Evolutionary conservation across 1,140 invertebrate species (phyloP).

Genomic region (Apis dorsata): DNA sequence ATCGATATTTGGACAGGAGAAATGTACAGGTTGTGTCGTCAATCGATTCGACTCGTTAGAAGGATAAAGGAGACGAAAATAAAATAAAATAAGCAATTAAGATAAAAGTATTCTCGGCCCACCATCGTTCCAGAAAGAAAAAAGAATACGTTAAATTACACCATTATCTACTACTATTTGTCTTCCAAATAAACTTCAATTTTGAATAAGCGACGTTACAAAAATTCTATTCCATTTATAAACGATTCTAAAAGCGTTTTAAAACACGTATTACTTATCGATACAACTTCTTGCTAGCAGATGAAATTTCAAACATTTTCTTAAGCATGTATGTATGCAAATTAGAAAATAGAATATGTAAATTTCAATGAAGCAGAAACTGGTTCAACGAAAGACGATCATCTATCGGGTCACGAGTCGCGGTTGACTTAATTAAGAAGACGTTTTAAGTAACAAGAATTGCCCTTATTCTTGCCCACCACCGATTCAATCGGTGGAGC

Average conservation of each 20-base stretch:
- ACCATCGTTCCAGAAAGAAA: neutral
- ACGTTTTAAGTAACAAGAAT: slow-evolving; percentile 24
- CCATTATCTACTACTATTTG: no score
- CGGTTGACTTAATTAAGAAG: neutral
- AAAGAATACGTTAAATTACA: neutral
- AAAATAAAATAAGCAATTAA: neutral
- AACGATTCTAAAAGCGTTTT: no score
- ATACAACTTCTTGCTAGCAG: no score
- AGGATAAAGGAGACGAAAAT: neutral
- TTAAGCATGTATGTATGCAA: no score
- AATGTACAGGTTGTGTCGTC: neutral
- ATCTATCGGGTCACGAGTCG: neutral
- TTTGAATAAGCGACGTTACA: no score
- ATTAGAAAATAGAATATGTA: no score
- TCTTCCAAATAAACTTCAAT: no score
- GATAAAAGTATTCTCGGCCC: neutral
- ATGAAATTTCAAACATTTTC: no score
- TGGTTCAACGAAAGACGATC: no score
- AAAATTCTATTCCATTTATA: no score
- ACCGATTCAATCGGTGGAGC: slow-evolving; percentile 20
- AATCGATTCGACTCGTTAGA: neutral
- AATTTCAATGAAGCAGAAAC: neutral
- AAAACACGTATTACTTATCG: no score
- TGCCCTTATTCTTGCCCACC: slow-evolving; percentile 20
- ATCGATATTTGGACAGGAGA: neutral